These are phyloP conservation scores for Chrysomallon squamiferum DNA, from an alignment of 1,140 invertebrate genomes.

Conservation along the genomic window DNA sequence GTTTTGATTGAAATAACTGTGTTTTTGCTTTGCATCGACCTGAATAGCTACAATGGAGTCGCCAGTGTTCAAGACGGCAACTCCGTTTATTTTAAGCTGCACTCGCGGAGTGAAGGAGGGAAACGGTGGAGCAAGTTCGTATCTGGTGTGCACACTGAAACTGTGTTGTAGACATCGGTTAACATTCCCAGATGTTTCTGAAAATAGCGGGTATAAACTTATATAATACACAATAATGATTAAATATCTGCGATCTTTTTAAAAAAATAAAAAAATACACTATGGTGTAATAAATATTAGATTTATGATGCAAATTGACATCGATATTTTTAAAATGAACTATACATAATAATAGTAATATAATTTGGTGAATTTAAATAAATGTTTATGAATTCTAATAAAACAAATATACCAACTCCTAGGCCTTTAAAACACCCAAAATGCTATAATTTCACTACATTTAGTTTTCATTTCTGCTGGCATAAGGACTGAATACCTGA, in stretches of 20 bases:
- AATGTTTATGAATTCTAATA: too few species aligned
- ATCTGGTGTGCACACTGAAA: constrained; percentile 74
- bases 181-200: constrained; percentile 12
- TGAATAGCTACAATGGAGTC: constrained; percentile 74
- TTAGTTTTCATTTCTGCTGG: too few species aligned
- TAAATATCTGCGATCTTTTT: not conserved
- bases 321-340: too few species aligned
- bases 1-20: constrained; percentile 1
- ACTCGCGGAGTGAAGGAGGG: constrained; percentile 71
- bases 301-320: too few species aligned
- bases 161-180: constrained; percentile 71
- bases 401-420: too few species aligned
- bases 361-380: too few species aligned
- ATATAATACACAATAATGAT: not conserved
- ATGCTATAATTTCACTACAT: too few species aligned
- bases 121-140: constrained; percentile 74
- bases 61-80: constrained; percentile 75
- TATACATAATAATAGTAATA: too few species aligned
- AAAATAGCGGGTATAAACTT: not conserved
- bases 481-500: too few species aligned
- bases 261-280: not conserved
- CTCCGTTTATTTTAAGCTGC: constrained; percentile 71
- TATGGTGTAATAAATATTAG: not conserved
- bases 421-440: too few species aligned
- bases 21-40: constrained; percentile 15